Base-by-base conservation (phyloP, 1,140 invertebrate genomes). In the Papilio helenus region DNA sequence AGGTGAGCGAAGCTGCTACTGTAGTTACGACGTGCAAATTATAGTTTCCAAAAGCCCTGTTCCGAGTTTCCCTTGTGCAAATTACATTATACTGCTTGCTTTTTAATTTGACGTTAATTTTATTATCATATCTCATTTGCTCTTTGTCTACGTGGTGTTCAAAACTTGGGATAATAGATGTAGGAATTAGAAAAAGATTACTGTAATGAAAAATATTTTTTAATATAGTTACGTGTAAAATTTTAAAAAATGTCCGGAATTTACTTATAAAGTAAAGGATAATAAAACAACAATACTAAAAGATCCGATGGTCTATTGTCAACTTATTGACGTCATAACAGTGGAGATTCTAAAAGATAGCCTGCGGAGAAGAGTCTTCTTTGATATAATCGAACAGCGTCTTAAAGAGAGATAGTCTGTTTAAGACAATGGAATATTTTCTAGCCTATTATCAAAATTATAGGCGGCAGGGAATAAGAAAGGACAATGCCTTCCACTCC, bases 381-480 rank as follows among this genome's bases (percentile, higher is more conserved):
- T 81, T 73, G 80, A 87, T 86, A 91, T 91, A 91, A 92, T 92
- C 90, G 89, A 90, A 92, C 87, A 82, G 80, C 82, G 82, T 76
- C 86, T 85, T 87, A 89, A 84, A 88, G 83, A 79, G 85, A 87
- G 88, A 88, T 90, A 91, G 86, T 85, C 89, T 85, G 88, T 77
- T 86, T 77, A 79, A 90, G 88, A 94, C 90, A 94, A 94, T 92
- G 89, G 90, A 91, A 92, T 92, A 92, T 94, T 94, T 92, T 94
- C 92, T 93, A 92, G 91, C 86, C 90, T 94, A 94, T 94, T 93
- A 93, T 94, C 91, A 93, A 93, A 94, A 94, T 94, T 93, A 93
- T 92, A 89, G 91, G 87, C 91, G 85, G 86, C 81, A 81, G 85
- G 82, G 85, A 84, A 86, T 87, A 87, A 87, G 86, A 81, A 81